A percentile compares a stretch with the other conserved stretches of the same genome.
Evolutionary conservation across 2,888 invertebrate species (phyloP).

Genomic region (Pilophorus perplexus): DNA sequence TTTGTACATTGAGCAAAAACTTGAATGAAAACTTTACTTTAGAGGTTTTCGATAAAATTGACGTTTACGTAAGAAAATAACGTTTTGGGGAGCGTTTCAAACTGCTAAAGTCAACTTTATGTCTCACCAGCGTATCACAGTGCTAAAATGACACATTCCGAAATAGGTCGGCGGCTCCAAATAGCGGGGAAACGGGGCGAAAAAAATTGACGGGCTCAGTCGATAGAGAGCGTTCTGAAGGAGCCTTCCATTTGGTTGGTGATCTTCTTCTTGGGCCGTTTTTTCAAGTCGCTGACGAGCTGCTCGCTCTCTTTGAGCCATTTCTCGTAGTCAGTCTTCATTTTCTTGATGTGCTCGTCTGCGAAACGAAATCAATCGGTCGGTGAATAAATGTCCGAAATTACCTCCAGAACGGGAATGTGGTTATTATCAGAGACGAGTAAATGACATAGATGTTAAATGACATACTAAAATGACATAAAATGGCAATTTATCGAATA

Average conservation of each 20-base stretch:
- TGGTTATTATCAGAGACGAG: background rate
- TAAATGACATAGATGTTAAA: too few relatives aligned
- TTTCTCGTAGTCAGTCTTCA: slow-evolving; percentile 61
- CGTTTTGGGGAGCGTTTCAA: too few relatives aligned
- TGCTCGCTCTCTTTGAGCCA: slow-evolving; percentile 63
- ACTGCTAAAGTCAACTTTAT: too few relatives aligned
- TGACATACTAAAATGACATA: too few relatives aligned
- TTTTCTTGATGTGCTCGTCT: slow-evolving; percentile 45
- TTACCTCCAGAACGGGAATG: background rate
- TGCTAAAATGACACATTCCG: too few relatives aligned
- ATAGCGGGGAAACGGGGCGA: too few relatives aligned
- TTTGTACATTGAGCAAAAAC: background rate
- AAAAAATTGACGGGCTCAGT: too few relatives aligned
- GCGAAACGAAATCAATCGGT: background rate
- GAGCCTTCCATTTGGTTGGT: slow-evolving; percentile 48
- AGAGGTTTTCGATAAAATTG: too few relatives aligned
- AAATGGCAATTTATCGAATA: too few relatives aligned
- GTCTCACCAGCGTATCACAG: too few relatives aligned
- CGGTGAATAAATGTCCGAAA: background rate
- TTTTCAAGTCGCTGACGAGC: slow-evolving; percentile 52
- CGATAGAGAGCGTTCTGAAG: slow-evolving; percentile 49
- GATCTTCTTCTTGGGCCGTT: slow-evolving; percentile 47
- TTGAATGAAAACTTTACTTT: background rate
- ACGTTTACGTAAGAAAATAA: too few relatives aligned
- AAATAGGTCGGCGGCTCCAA: too few relatives aligned